Conservation (phyloP, 2,113 vertebrate species). For the Seriola dumerili region DNA sequence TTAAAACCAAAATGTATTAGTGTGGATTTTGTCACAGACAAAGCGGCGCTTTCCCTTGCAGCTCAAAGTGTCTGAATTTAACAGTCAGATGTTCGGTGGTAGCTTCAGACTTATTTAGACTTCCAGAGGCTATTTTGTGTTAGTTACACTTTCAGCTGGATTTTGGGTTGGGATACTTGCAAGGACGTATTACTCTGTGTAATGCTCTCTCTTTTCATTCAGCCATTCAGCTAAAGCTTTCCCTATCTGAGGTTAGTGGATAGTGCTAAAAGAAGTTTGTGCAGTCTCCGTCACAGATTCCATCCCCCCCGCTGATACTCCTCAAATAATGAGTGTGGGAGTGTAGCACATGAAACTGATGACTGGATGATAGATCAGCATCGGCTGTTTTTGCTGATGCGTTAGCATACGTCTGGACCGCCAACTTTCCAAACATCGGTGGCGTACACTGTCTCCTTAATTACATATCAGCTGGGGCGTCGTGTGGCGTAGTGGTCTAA, state of each 20-base stretch:
- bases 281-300: background rate
- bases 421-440: slow-evolving; percentile 1
- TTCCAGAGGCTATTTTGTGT: no score
- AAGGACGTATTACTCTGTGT: background rate
- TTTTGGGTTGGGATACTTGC: background rate
- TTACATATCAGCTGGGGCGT: slow-evolving; percentile 9
- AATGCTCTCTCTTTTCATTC: background rate
- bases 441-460: background rate
- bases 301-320: background rate
- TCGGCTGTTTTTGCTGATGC: slow-evolving; percentile 10
- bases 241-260: background rate
- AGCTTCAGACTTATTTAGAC: background rate
- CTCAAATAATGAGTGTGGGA: slow-evolving; percentile 12
- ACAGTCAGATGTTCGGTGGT: background rate
- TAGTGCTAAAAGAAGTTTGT: background rate
- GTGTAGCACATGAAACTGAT: background rate
- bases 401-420: slow-evolving; percentile 4
- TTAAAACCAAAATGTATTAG: no score
- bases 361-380: background rate
- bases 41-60: no score
- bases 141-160: background rate
- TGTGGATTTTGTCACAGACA: no score
- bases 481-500: no score
- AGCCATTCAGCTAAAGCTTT: background rate
- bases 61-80: no score